A percentile compares a stretch with the other conserved stretches of the same genome.
Conservation (phyloP, 2,888 invertebrate species). For the Tachina grossa region DNA sequence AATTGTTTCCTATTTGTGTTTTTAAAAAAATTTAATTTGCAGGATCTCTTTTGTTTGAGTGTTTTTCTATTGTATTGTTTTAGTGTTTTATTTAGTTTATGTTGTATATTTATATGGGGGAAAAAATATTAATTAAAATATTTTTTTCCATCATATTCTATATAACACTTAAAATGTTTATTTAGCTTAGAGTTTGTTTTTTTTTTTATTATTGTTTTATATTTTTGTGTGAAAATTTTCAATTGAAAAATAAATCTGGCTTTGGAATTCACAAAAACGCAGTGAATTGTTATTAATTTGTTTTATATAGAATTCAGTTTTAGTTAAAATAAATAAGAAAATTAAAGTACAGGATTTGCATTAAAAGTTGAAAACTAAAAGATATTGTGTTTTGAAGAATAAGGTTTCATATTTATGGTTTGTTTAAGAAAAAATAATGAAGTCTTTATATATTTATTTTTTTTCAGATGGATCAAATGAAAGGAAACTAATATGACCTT, state of each 20-base stretch:
- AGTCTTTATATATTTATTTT: background rate
- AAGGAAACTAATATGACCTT: background rate
- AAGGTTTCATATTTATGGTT: background rate
- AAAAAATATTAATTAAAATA: slow-evolving; percentile 64
- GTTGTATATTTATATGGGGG: background rate
- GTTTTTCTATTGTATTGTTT: slow-evolving; percentile 19
- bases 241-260: slow-evolving; percentile 77
- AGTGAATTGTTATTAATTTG: slow-evolving; percentile 79
- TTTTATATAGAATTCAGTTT: slow-evolving; percentile 48
- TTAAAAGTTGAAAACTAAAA: slow-evolving; percentile 5
- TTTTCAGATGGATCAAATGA: background rate
- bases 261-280: slow-evolving; percentile 83
- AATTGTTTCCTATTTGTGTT: background rate
- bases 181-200: slow-evolving; percentile 48
- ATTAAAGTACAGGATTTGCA: too few relatives aligned
- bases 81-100: slow-evolving; percentile 20
- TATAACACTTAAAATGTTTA: slow-evolving; percentile 42
- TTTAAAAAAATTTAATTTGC: slow-evolving; percentile 51
- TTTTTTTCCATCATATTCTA: slow-evolving; percentile 27
- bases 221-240: slow-evolving; percentile 40
- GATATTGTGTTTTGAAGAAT: background rate
- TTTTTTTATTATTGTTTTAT: background rate
- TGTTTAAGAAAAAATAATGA: background rate
- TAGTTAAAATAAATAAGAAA: slow-evolving; percentile 71
- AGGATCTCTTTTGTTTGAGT: slow-evolving; percentile 61